Conservation (phyloP, 2,888 invertebrate genomes). For the Fragum whitleyi region DNA sequence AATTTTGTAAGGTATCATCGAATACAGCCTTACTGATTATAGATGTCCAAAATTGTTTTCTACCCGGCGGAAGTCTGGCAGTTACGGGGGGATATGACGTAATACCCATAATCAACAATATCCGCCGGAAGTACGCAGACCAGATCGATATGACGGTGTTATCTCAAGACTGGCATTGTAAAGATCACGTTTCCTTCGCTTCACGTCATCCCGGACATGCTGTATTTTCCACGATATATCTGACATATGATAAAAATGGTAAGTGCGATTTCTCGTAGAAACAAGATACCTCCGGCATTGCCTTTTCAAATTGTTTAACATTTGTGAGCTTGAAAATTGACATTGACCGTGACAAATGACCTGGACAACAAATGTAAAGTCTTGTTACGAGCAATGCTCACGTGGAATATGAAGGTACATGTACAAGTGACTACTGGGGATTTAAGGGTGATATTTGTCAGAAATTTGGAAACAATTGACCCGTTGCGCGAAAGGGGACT, state of each 20-base stretch:
- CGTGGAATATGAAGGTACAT: too few relatives aligned
- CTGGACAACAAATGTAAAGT: too few relatives aligned
- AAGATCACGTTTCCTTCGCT: constrained; percentile 81
- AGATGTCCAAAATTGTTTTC: constrained; percentile 81
- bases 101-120: constrained; percentile 75
- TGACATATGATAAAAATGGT: constrained; percentile 75
- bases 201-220: constrained; percentile 68
- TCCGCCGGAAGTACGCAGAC: constrained; percentile 66
- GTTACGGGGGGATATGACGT: constrained; percentile 73
- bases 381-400: too few relatives aligned
- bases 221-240: constrained; percentile 42
- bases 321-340: too few relatives aligned
- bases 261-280: constrained; percentile 26
- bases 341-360: too few relatives aligned
- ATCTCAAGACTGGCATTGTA: constrained; percentile 81
- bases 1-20: constrained; percentile 9
- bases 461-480: too few relatives aligned
- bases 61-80: constrained; percentile 75
- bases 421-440: too few relatives aligned
- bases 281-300: too few relatives aligned
- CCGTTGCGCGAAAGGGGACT: too few relatives aligned
- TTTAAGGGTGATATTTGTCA: too few relatives aligned
- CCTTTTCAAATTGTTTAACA: too few relatives aligned
- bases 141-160: constrained; percentile 73
- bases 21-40: constrained; percentile 76